These are phyloP conservation scores for Panulirus ornatus DNA, from an alignment of 1,140 invertebrate genomes.

Conservation along the genomic window DNA sequence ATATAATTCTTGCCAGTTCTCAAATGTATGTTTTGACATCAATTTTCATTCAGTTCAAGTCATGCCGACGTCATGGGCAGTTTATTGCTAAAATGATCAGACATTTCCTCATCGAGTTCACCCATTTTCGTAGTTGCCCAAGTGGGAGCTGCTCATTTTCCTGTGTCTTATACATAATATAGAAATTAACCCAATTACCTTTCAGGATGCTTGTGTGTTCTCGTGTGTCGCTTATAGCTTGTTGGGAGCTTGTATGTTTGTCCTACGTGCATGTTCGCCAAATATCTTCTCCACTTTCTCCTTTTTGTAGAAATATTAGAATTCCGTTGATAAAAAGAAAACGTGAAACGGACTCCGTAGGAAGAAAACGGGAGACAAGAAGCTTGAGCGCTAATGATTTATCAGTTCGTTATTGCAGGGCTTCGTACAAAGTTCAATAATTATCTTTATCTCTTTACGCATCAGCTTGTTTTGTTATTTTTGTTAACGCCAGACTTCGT, in stretches of 20 bases:
- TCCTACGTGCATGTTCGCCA: constrained; percentile 52
- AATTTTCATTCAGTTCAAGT: constrained; percentile 10
- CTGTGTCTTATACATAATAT: background rate
- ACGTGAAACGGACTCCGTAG: no score
- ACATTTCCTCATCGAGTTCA: background rate
- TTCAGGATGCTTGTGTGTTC: constrained; percentile 50
- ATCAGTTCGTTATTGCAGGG: constrained; percentile 14
- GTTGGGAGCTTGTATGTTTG: constrained; percentile 49
- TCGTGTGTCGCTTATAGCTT: constrained; percentile 58
- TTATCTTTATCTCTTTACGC: no score
- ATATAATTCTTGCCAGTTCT: no score
- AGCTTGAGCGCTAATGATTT: background rate
- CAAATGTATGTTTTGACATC: constrained; percentile 1
- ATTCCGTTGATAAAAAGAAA: no score
- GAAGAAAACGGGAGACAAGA: no score
- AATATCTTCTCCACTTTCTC: constrained; percentile 37
- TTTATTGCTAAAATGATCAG: background rate
- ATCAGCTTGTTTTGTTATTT: constrained; percentile 6
- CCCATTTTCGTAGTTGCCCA: background rate
- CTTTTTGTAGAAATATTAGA: no score
- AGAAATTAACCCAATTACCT: constrained; percentile 34
- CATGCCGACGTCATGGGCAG: background rate
- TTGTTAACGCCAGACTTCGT: no score
- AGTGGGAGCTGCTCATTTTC: background rate
- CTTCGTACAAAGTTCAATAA: constrained; percentile 1